Evolutionary conservation across 2,888 invertebrate genomes (phyloP).

Genomic region (Auanema sp.): DNA sequence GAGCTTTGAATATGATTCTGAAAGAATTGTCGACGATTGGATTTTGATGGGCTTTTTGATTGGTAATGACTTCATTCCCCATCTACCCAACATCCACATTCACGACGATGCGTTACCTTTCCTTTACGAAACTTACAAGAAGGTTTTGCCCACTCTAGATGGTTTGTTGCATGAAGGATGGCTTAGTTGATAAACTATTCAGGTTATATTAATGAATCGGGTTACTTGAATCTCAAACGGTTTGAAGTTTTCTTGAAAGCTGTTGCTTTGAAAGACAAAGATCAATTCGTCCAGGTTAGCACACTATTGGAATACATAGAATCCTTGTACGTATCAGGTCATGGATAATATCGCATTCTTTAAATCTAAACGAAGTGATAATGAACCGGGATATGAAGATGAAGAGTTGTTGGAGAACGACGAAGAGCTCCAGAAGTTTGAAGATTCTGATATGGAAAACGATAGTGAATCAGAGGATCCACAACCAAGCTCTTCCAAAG

Average conservation of each 20-base stretch:
- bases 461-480: background rate
- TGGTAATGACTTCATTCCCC: constrained; percentile 96
- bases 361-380: too few species aligned
- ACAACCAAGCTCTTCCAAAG: too few species aligned
- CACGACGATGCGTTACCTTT: constrained; percentile 83
- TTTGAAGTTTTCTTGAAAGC: constrained; percentile 77
- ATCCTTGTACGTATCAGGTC: background rate
- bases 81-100: constrained; percentile 91
- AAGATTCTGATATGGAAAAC: constrained; percentile 28
- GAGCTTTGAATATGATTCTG: constrained; percentile 80
- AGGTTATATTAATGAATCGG: constrained; percentile 92
- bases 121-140: constrained; percentile 76
- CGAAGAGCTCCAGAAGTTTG: constrained; percentile 27
- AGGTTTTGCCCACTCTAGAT: constrained; percentile 80
- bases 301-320: constrained; percentile 1
- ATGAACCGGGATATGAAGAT: too few species aligned
- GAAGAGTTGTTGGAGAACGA: constrained; percentile 3
- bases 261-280: constrained; percentile 51
- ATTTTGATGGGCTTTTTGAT: constrained; percentile 67
- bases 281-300: constrained; percentile 21
- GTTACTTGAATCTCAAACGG: constrained; percentile 78
- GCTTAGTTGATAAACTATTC: constrained; percentile 24
- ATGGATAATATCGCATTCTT: too few species aligned
- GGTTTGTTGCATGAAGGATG: constrained; percentile 70
- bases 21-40: constrained; percentile 95